Conservation (phyloP, 2,113 vertebrate species). For the human (Homo sapiens) region GRCh38 chr7:123779001-123779500, state of each 20-base stretch:
- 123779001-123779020: background rate
- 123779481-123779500: background rate
- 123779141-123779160: background rate
- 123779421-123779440: background rate
- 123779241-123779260: background rate
- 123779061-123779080: background rate
- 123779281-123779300: background rate
- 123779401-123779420: background rate
- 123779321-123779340: background rate
- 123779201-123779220: background rate
- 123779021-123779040: slow-evolving; percentile 10
- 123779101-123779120: background rate
- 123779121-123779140: slow-evolving; percentile 21
- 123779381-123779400: background rate
- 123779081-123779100: background rate
- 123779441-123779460: background rate
- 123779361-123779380: background rate
- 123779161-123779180: background rate
- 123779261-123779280: background rate
- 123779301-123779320: background rate
- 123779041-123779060: background rate
- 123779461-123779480: background rate
- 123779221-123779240: background rate
- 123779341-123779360: background rate
- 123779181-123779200: background rate